Conservation (phyloP, 2,113 vertebrate species). For the Equus przewalskii region DNA sequence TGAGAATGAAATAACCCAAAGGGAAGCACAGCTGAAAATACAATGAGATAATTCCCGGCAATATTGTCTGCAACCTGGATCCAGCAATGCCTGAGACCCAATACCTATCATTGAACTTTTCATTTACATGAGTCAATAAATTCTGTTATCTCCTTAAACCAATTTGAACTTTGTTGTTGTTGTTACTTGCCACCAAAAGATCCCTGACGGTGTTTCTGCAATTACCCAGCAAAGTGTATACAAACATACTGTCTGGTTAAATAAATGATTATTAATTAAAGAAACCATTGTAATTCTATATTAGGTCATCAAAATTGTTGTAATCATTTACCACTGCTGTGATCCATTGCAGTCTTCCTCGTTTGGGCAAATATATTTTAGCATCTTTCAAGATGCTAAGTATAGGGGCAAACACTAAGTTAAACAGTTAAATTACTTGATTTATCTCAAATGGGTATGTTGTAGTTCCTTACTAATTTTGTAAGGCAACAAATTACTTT, state of each 20-base stretch:
- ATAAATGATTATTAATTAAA: neutral
- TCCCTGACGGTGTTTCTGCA: neutral
- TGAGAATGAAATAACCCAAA: neutral
- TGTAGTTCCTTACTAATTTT: neutral
- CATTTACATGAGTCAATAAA: neutral
- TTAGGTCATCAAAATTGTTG: neutral
- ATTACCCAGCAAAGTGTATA: neutral
- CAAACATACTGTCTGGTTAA: neutral
- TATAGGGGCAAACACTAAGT: neutral
- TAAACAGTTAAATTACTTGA: neutral
- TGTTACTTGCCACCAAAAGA: neutral
- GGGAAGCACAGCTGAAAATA: neutral
- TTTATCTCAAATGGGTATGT: neutral
- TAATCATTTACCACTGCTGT: neutral
- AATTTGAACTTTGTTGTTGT: neutral
- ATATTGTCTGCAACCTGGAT: neutral
- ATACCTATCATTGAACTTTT: neutral
- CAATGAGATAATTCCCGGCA: neutral
- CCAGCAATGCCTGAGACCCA: neutral
- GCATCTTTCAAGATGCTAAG: neutral
- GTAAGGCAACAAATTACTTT: neutral
- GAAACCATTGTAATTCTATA: neutral
- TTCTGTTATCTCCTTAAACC: neutral
- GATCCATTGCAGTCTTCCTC: neutral
- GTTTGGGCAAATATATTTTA: neutral